Base-by-base conservation (phyloP, 2,797 vertebrate genomes). In the Eulemur albifrons region DNA sequence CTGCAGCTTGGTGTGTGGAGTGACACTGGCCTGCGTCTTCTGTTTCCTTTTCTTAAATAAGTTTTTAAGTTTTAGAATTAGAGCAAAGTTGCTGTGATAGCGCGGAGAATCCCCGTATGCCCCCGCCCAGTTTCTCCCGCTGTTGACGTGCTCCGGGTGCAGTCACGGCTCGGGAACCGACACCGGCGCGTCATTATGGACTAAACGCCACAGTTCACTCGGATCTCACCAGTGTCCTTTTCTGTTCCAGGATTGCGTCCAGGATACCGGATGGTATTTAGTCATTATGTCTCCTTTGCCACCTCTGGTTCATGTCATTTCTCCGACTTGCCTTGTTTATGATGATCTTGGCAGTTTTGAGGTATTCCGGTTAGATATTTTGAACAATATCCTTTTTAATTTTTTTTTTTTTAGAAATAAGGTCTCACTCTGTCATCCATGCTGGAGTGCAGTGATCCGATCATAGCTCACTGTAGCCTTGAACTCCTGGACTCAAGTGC, bases 181-280 rank as follows among this genome's bases (percentile, higher is more conserved):
- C 52, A 2, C 4, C 0, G 20, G 7, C 4, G 13, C 4, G 0
- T 23, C 0, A 21, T 45, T 32, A 1, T 21, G 54, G 13, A 25
- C 5, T 7, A 21, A 10, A 40, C 40, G 3, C 50, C 30, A 0
- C 23, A 0, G 30, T 21, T 35, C 7, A 17, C 45, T 45, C 1
- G 0, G 30, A 45, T 40, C 32, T 12, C 23, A 0, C 52, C 57
- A 2, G 5, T 0, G 12, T 45, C 32, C 32, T n/a, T 4, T 48
- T 50, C 81, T 70, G 14, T 32, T 5, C 48, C 11, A 23, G 35
- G 61, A 27, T 10, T 0, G 20, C 35, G 8, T 73, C 76, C 38
- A 15, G 17, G 75, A 30, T 13, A 4, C 61, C 35, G 15, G 3
- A 1, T 9, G 38, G 2, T 15, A 0, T 50, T 25, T 11, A 57